These are phyloP conservation scores for Peromyscus melanophrys DNA, from an alignment of 2,797 vertebrate genomes.

Conservation along the genomic window DNA sequence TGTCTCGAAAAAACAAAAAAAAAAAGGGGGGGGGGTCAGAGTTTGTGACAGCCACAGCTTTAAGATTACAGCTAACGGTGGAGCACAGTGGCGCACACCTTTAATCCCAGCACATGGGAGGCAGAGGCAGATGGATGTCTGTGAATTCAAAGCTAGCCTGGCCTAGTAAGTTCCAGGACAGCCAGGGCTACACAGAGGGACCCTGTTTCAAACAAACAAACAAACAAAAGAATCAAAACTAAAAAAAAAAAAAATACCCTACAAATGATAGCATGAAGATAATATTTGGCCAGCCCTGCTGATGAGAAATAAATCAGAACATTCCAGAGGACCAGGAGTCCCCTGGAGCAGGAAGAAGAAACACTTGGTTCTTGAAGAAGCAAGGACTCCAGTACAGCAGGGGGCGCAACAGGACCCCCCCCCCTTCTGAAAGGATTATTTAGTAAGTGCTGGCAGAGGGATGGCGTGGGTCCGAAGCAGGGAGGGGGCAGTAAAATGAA, in stretches of 20 bases:
- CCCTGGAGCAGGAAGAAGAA: neutral
- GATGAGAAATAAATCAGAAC: conserved; percentile 14
- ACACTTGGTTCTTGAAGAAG: neutral
- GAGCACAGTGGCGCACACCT: too few relatives aligned
- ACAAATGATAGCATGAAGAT: neutral
- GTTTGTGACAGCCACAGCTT: too few relatives aligned
- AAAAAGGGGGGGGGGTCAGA: neutral
- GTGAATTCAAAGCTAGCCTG: too few relatives aligned
- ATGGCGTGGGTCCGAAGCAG: neutral
- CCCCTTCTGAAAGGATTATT: neutral
- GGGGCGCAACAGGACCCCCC: neutral
- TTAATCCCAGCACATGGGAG: too few relatives aligned
- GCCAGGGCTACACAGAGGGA: too few relatives aligned
- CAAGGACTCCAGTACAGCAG: neutral
- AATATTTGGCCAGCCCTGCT: neutral
- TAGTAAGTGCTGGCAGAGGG: neutral
- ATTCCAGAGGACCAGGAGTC: neutral
- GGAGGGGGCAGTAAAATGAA: neutral
- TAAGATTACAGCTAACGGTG: too few relatives aligned
- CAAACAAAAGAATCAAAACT: conserved; percentile 5
- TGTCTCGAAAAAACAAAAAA: too few relatives aligned
- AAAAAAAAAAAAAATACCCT: neutral
- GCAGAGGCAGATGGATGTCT: too few relatives aligned
- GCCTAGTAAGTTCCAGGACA: too few relatives aligned
- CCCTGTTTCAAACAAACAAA: neutral